phyloP scores from a whole-genome alignment of 2,888 invertebrate genomes.

The Archaeoteleia sp. region DNA sequence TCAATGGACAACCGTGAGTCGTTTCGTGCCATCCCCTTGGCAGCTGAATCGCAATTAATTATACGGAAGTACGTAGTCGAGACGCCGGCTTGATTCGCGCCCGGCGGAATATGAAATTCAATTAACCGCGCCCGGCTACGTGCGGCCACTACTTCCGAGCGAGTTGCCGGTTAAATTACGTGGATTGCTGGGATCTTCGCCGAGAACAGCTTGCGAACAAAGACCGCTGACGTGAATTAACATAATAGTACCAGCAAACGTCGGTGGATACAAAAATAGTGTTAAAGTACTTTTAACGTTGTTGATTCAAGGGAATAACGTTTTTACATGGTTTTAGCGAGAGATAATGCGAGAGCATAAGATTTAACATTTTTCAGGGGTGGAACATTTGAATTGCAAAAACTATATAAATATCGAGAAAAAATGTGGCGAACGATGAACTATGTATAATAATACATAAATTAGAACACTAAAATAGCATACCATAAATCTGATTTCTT shows the following conservation, averaged over 20 bases:
- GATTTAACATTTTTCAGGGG: not conserved
- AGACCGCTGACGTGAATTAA: slow-evolving; percentile 38
- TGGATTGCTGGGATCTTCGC: slow-evolving; percentile 23
- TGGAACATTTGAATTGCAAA: no score
- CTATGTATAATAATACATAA: no score
- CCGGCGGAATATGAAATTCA: slow-evolving; percentile 65
- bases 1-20: slow-evolving; percentile 6
- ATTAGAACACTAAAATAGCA: no score
- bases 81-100: slow-evolving; percentile 55
- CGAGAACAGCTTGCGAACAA: slow-evolving; percentile 32
- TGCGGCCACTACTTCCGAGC: slow-evolving; percentile 44
- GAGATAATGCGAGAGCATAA: no score
- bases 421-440: no score
- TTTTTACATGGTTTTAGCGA: no score
- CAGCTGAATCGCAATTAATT: slow-evolving; percentile 64
- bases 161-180: slow-evolving; percentile 33
- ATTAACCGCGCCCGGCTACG: slow-evolving; percentile 56
- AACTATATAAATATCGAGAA: no score
- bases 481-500: no score
- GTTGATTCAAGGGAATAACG: no score
- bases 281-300: not conserved
- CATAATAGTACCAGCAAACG: slow-evolving; percentile 27
- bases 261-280: slow-evolving; percentile 8
- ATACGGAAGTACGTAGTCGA: slow-evolving; percentile 57
- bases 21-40: slow-evolving; percentile 23